Evolutionary conservation across 2,113 vertebrate genomes (phyloP).

Genomic region (Bos indicus): DNA sequence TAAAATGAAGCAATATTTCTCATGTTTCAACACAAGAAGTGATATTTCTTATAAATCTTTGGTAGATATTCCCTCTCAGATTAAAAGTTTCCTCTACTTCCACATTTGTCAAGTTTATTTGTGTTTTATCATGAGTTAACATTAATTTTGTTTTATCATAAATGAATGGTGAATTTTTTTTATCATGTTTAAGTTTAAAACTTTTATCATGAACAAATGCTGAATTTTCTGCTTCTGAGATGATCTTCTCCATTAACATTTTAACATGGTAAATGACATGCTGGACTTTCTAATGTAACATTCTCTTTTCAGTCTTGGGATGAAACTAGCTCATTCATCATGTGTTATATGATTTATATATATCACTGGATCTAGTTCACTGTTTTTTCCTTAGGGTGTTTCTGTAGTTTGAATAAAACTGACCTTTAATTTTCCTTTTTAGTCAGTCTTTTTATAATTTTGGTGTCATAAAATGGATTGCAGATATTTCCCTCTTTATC

Average conservation of each 20-base stretch:
- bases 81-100: neutral
- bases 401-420: neutral
- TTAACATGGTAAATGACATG: neutral
- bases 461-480: neutral
- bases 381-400: neutral
- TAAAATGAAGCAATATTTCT: neutral
- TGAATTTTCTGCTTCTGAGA: neutral
- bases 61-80: neutral
- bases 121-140: neutral
- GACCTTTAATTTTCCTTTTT: neutral
- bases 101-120: neutral
- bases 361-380: neutral
- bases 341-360: neutral
- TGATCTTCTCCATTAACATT: neutral
- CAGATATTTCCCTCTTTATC: neutral
- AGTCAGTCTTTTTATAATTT: conserved; percentile 12
- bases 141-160: neutral
- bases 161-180: neutral
- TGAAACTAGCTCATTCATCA: neutral
- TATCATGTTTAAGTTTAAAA: neutral
- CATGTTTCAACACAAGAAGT: neutral
- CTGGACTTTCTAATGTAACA: neutral
- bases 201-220: neutral
- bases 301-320: neutral
- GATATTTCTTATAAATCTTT: neutral